Evolutionary conservation across 1,140 invertebrate genomes (phyloP), one percentile per base, ranked within the genome.

Genomic region (Eupeodes corollae): DNA sequence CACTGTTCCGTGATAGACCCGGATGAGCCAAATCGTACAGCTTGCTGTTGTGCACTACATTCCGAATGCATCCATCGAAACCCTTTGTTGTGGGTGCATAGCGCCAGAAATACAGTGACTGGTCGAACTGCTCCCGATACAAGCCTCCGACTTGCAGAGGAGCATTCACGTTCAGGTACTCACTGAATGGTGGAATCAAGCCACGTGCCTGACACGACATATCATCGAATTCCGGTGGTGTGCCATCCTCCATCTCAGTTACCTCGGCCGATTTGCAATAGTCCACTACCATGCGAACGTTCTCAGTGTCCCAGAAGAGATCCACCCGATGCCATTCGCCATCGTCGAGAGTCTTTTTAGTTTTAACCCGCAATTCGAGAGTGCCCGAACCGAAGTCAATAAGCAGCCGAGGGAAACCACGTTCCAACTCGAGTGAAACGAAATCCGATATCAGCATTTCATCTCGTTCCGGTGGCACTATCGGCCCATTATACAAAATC

Each of bases 361-460:
- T 88, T 71, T 91, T 88, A 0, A 98, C 82, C 62, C 84, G 77
- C 11, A 98, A 69, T 63, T 93, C 89, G 48, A 95, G 69, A 0
- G 88, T 92, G 42, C 93, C 93, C 1, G 91, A 92, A 3, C 95
- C 95, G 71, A 97, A 96, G 70, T 98, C 91, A 46, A 98, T 83
- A 1, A 95, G 74, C 2, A 98, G 70, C 49, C 88, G 71, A 0
- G 93, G 92, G 66, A 89, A 88, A 14, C 93, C 94, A 51, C 87
- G 79, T 61, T 90, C 84, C 54, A 98, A 63, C 70, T 97, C 92
- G 21, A 98, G 70, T 2, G 91, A 88, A 54, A 98, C 90, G 54
- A 96, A 98, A 71, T 98, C 86, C 2, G 86, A 89, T 37, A 91
- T 83, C 69, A 91, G 79, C 50, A 83, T 77, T 77, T 93, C 89